phyloP scores from a whole-genome alignment of 2,797 vertebrate genomes.

The Microctenopoma stevenorrisi region DNA sequence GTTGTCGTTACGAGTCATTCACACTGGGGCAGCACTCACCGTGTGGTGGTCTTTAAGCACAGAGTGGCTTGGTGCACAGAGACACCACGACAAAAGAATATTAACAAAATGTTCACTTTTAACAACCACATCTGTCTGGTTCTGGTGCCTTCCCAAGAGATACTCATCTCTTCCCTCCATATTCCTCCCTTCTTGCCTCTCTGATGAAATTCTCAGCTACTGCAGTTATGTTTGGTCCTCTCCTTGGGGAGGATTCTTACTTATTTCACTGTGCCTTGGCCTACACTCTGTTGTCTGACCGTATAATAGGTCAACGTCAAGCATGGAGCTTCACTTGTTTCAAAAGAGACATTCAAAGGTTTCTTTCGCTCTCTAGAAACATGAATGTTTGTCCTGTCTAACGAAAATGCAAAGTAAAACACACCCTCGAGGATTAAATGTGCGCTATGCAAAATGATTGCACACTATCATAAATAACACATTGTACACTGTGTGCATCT shows the following conservation, averaged over 20 bases:
- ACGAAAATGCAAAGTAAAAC: slow-evolving; percentile 41
- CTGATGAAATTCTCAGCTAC: slow-evolving; percentile 65
- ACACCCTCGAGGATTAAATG: slow-evolving; percentile 7
- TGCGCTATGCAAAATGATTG: slow-evolving; percentile 46
- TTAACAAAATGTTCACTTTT: neutral
- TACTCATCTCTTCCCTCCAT: neutral
- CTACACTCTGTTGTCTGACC: slow-evolving; percentile 11
- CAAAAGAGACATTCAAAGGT: neutral
- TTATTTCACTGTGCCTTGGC: slow-evolving; percentile 31
- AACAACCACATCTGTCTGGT: slow-evolving; percentile 6
- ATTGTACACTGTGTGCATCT: slow-evolving; percentile 3
- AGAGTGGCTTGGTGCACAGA: neutral
- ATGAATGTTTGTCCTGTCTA: slow-evolving; percentile 6
- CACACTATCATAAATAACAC: neutral
- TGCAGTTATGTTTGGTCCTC: slow-evolving; percentile 26
- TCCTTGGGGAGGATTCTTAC: slow-evolving; percentile 40
- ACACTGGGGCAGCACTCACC: neutral
- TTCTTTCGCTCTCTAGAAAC: neutral
- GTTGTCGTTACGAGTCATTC: neutral
- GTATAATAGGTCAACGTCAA: too few relatives aligned
- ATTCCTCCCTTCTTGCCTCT: neutral
- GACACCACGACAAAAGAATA: neutral
- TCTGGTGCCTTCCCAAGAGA: slow-evolving; percentile 8
- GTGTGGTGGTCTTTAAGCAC: neutral
- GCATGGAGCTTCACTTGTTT: slow-evolving; percentile 1